phyloP scores from a whole-genome alignment of 2,113 vertebrate species.

The Pipa parva region DNA sequence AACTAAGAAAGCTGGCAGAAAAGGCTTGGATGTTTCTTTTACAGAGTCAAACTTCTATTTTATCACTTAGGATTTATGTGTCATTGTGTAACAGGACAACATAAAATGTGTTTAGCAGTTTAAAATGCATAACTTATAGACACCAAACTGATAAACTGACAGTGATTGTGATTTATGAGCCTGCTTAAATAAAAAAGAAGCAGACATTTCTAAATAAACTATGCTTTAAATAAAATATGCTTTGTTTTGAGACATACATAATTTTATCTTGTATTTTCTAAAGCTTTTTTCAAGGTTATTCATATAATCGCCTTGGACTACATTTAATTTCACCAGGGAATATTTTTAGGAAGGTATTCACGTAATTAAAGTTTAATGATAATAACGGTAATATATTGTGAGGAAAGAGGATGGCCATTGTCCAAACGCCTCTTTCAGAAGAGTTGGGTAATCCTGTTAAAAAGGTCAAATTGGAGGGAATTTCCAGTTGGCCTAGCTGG shows the following conservation, averaged over 20 bases:
- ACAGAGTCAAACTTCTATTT: constrained; percentile 11
- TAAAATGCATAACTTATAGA: constrained; percentile 21
- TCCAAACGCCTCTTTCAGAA: too few species aligned
- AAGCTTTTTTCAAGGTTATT: not conserved
- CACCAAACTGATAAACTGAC: constrained; percentile 18
- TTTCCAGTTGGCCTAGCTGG: too few species aligned
- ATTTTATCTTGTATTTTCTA: not conserved
- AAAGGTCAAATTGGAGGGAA: too few species aligned
- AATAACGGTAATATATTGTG: too few species aligned
- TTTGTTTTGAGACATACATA: not conserved
- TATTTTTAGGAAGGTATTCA: too few species aligned
- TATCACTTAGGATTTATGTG: constrained; percentile 31
- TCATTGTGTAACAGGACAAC: constrained; percentile 27
- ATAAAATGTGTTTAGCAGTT: constrained; percentile 26
- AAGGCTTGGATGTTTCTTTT: constrained; percentile 7
- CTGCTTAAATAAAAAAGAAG: not conserved
- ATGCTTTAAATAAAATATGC: too few species aligned
- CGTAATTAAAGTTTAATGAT: too few species aligned
- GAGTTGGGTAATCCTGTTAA: too few species aligned
- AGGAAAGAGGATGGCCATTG: too few species aligned
- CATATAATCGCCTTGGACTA: too few species aligned
- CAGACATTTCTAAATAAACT: not conserved
- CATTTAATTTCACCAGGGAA: too few species aligned
- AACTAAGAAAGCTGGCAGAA: not conserved
- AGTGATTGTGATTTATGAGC: constrained; percentile 15